These are phyloP conservation scores for Galleria mellonella DNA, from an alignment of 1,140 invertebrate genomes.

Conservation along the genomic window DNA sequence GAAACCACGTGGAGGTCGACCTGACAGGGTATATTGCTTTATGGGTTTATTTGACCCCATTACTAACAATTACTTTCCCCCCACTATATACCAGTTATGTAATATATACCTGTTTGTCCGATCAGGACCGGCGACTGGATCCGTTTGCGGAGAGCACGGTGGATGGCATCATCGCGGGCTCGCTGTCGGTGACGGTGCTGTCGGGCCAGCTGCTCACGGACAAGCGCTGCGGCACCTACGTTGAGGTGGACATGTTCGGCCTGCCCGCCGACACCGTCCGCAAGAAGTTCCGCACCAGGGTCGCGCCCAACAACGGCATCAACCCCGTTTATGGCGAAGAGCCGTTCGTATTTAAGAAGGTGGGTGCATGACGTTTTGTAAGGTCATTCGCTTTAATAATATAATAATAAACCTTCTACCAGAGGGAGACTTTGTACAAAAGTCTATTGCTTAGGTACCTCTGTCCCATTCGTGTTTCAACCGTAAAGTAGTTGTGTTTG, in stretches of 20 bases:
- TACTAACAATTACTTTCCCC: no score
- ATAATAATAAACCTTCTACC: no score
- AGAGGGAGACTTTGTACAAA: no score
- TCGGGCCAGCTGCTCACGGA: slow-evolving; percentile 97
- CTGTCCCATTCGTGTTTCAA: no score
- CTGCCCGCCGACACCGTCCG: slow-evolving; percentile 98
- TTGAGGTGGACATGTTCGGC: slow-evolving; percentile 99
- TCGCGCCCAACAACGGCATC: slow-evolving; percentile 95
- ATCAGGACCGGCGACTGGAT: slow-evolving; percentile 86
- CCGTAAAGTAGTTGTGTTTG: no score
- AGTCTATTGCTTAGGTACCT: no score
- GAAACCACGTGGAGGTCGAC: no score
- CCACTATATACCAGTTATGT: no score
- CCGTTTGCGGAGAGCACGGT: slow-evolving; percentile 99
- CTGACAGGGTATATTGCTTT: no score
- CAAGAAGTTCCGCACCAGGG: slow-evolving; percentile 96
- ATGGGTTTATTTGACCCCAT: no score
- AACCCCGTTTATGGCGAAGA: slow-evolving; percentile 98
- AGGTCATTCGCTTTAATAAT: background rate
- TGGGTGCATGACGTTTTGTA: slow-evolving; percentile 60
- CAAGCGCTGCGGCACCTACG: slow-evolving; percentile 96
- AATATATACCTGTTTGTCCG: background rate
- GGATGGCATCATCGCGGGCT: slow-evolving; percentile 99
- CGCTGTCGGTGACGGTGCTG: slow-evolving; percentile 92
- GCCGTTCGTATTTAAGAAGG: slow-evolving; percentile 98